Evolutionary conservation across 1,140 invertebrate genomes (phyloP).

Genomic region (Leptopilina boulardi): DNA sequence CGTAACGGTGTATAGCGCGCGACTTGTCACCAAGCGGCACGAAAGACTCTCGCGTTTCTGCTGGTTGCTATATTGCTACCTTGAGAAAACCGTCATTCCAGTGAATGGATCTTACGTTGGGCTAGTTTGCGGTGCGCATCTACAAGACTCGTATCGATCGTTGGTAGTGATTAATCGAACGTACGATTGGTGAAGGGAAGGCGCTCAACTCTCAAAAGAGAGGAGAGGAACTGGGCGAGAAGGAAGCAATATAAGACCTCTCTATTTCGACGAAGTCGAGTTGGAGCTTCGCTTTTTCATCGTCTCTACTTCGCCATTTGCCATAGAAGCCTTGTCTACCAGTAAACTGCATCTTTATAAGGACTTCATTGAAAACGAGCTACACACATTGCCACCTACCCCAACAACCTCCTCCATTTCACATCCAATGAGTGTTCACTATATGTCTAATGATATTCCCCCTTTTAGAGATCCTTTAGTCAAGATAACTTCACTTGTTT

Average conservation of each 20-base stretch:
- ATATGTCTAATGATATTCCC: slow-evolving; percentile 50
- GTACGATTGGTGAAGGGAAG: neutral
- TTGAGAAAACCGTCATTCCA: slow-evolving; percentile 9
- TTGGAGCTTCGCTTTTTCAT: slow-evolving; percentile 42
- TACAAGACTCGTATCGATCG: slow-evolving; percentile 18
- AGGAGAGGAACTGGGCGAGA: slow-evolving; percentile 17
- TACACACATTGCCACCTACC: slow-evolving; percentile 40
- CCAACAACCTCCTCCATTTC: slow-evolving; percentile 27
- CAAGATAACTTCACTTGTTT: slow-evolving; percentile 33
- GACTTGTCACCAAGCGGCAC: slow-evolving; percentile 29
- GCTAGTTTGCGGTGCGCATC: slow-evolving; percentile 16
- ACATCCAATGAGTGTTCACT: slow-evolving; percentile 40
- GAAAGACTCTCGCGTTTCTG: neutral
- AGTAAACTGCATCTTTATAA: slow-evolving; percentile 63
- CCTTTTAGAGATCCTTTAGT: slow-evolving; percentile 46
- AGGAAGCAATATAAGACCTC: slow-evolving; percentile 26
- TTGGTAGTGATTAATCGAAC: slow-evolving; percentile 15
- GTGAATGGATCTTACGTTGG: slow-evolving; percentile 15
- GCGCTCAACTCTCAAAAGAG: neutral
- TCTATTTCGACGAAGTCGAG: slow-evolving; percentile 29
- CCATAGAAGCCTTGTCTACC: slow-evolving; percentile 53
- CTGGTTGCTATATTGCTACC: too few species aligned
- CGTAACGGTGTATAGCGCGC: slow-evolving; percentile 19
- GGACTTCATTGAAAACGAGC: slow-evolving; percentile 65
- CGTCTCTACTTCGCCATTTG: slow-evolving; percentile 43